Percentiles rank a stretch among this genome's conserved stretches.
These are phyloP conservation scores for Dendroctonus ponderosae DNA, from an alignment of 1,140 invertebrate species.

Conservation along the genomic window DNA sequence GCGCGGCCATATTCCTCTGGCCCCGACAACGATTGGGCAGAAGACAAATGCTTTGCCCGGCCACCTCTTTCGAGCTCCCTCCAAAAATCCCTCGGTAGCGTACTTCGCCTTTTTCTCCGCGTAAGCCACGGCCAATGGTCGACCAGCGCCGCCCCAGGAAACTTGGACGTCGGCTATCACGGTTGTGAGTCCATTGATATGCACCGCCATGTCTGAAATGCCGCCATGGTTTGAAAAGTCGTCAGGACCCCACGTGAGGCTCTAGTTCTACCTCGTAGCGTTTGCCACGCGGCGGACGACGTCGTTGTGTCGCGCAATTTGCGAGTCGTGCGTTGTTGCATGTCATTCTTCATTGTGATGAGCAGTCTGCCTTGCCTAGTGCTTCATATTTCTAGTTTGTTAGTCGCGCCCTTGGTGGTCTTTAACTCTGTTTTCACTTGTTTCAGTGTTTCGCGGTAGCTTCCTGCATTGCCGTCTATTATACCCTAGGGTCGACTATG, in stretches of 20 bases:
- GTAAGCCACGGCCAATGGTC: slow-evolving; percentile 6
- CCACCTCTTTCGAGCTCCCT: slow-evolving; percentile 3
- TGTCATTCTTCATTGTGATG: neutral
- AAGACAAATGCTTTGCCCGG: neutral
- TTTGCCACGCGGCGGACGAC: neutral
- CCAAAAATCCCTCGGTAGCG: neutral
- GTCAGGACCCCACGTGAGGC: slow-evolving; percentile 17
- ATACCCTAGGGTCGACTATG: neutral
- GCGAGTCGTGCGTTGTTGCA: slow-evolving; percentile 13
- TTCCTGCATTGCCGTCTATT: too few relatives aligned
- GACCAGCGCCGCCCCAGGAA: slow-evolving; percentile 28
- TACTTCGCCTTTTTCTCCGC: neutral
- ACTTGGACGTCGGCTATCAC: slow-evolving; percentile 28
- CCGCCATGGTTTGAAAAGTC: slow-evolving; percentile 28
- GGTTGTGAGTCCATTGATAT: neutral
- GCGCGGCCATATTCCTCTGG: too few relatives aligned
- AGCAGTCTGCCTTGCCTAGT: slow-evolving; percentile 1
- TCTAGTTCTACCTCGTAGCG: slow-evolving; percentile 5
- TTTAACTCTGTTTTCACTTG: neutral
- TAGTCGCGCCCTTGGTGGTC: neutral
- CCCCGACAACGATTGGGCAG: neutral
- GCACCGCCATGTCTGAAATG: slow-evolving; percentile 19
- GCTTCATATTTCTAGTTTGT: neutral
- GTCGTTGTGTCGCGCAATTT: slow-evolving; percentile 28
- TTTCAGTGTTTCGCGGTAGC: too few relatives aligned